Base-by-base conservation (phyloP, 2,797 vertebrate genomes). In the Momotus momota region DNA sequence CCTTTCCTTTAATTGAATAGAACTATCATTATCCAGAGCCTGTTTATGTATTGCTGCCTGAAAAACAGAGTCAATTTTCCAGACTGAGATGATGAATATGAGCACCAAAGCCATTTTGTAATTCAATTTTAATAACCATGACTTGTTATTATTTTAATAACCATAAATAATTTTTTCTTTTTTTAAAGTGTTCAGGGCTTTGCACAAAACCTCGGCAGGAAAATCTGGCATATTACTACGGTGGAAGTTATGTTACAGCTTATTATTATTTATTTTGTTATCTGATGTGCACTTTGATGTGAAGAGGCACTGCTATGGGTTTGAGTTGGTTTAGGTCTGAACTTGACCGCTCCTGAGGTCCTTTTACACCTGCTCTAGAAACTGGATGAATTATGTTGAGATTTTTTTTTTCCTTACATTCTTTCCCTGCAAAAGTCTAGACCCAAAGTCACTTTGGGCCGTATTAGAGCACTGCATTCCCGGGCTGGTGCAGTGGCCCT, bases 101-200 rank as follows among this genome's bases (percentile, higher is more conserved):
- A 94, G 77, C 79, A 96, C 51, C 91, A 93, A 96, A 93, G 73
- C 95, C 41, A 86, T 94, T 96, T 82, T 74, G 27, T 91, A 96
- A 97, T 97, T 96, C 96, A 96, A 96, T 97, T 97, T 96, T 96
- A 96, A 96, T 96, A 92, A 84, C 86, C 58, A 27, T 94, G 85
- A 93, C 61, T 75, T 92, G 94, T 89, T 65, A 78, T 86, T 91
- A 70, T 79, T 91, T 88, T 90, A 89, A 83, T 87, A 80, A n/a
- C 51, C 16, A 45, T 64, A 70, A 90, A 83, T 81, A 85, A 73
- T 49, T 18, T 67, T 20, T 70, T 21, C 41, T n/a, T 81, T 52
- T 31, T 12, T 4, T 4, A 33, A 62, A 33, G 35, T 16, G 11
- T 54, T 46, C 11, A 26, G 12, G 60, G 55, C 55, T 66, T 72